Evolutionary conservation across 2,113 vertebrate species (phyloP).

Genomic region (Balaeniceps rex): DNA sequence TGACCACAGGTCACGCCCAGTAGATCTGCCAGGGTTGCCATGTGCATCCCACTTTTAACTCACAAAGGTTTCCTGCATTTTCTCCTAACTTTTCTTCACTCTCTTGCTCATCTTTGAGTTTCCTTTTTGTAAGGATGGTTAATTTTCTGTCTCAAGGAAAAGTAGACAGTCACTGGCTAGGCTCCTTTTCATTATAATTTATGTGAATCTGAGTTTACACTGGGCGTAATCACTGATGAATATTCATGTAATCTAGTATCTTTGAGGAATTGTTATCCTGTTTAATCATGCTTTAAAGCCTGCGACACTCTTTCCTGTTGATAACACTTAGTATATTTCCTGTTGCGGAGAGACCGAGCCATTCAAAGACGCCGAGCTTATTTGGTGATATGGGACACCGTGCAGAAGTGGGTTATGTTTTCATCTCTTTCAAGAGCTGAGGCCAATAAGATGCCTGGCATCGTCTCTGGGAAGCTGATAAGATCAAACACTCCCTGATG

Average conservation of each 20-base stretch:
- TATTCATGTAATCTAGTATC: conserved; percentile 49
- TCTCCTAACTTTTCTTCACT: neutral
- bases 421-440: conserved; percentile 17
- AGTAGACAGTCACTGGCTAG: neutral
- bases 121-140: neutral
- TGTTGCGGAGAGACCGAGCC: conserved; percentile 18
- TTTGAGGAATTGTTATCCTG: conserved; percentile 48
- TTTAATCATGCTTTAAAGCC: conserved; percentile 53
- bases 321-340: conserved; percentile 62
- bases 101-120: neutral
- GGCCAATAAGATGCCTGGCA: neutral
- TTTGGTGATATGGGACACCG: neutral
- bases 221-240: neutral
- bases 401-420: neutral
- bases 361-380: neutral
- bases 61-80: neutral
- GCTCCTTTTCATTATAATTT: neutral
- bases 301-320: conserved; percentile 62
- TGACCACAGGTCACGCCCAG: neutral
- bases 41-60: neutral
- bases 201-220: conserved; percentile 2
- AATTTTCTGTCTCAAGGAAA: neutral
- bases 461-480: neutral
- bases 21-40: neutral
- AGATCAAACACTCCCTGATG: neutral